Evolutionary conservation across 2,113 vertebrate genomes (phyloP), one percentile per base, ranked within the genome.

Genomic region (Conger conger): DNA sequence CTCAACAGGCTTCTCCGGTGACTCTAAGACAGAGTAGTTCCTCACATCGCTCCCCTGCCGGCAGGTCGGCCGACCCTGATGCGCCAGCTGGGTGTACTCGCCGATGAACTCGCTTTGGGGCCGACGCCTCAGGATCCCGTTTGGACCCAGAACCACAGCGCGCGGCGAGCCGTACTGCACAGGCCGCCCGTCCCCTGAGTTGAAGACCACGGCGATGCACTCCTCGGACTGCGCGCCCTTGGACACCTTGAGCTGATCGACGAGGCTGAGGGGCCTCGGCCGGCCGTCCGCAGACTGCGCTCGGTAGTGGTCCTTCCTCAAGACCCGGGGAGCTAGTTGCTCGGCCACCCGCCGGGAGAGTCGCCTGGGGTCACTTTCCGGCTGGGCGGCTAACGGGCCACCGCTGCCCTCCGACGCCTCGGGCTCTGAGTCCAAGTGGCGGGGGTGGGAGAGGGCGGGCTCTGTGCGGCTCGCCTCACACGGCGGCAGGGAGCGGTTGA

Each of bases 191-290:
- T 96, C 96, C 88, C 94, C 92, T 86, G 95, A 95, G 87, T 97
- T 96, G 76, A 96, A 96, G 90, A 97, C 92, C 30, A 96, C 90
- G 0, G 92, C 91, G 33, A 96, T 88, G 73, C 95, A 96, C 90
- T 97, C 96, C 87, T 97, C 96, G 15, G 97, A 97, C 89, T 96
- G 96, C 77, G 95, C 94, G 85, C 94, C 94, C 88, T 94, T 95
- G n/a, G 93, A 83, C 82, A 87, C 92, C 81, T 93, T 95, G 81
- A 95, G 92, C 83, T 96, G 95, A 86, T 95, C 96, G 78, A 96
- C 90, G 42, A 97, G 93, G 88, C 94, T 94, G 40, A 94, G 93
- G 5, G 94, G 93, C 91, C 95, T 94, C 60, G 94, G 96, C 91
- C 94, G 95, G 40, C 91, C 94, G 45, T 96, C 96, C 82, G 90